These are phyloP conservation scores for Poeciliopsis gracilis DNA, from an alignment of 2,797 vertebrate genomes.

Conservation along the genomic window DNA sequence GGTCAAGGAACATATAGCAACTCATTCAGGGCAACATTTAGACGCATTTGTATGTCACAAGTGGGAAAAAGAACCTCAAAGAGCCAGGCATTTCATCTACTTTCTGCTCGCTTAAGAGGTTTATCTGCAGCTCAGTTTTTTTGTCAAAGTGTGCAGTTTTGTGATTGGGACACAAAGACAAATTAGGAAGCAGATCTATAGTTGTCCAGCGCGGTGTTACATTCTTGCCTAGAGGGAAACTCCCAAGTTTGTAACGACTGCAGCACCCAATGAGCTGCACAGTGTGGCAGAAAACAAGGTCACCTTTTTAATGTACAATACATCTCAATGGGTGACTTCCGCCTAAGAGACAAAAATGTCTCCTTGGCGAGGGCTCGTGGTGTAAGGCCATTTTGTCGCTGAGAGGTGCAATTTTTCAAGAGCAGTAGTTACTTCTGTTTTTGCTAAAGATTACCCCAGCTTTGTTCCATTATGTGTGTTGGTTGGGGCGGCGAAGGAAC, in stretches of 20 bases:
- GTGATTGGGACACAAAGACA: background rate
- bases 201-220: slow-evolving; percentile 6
- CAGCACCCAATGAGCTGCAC: slow-evolving; percentile 8
- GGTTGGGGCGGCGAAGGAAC: background rate
- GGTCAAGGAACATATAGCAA: background rate
- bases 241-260: background rate
- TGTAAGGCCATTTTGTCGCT: slow-evolving; percentile 14
- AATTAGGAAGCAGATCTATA: background rate
- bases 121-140: background rate
- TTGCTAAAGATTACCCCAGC: slow-evolving; percentile 19
- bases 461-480: background rate
- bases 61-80: background rate
- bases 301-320: slow-evolving; percentile 11
- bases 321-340: slow-evolving; percentile 22
- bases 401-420: slow-evolving; percentile 31
- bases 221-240: background rate
- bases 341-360: background rate
- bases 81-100: background rate
- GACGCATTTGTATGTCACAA: background rate
- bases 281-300: slow-evolving; percentile 38
- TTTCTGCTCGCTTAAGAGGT: background rate
- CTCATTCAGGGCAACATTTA: background rate
- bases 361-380: background rate
- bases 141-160: background rate
- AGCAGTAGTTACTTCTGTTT: slow-evolving; percentile 23